Evolutionary conservation across 2,888 invertebrate species (phyloP).

Genomic region (Pollenia angustigena): DNA sequence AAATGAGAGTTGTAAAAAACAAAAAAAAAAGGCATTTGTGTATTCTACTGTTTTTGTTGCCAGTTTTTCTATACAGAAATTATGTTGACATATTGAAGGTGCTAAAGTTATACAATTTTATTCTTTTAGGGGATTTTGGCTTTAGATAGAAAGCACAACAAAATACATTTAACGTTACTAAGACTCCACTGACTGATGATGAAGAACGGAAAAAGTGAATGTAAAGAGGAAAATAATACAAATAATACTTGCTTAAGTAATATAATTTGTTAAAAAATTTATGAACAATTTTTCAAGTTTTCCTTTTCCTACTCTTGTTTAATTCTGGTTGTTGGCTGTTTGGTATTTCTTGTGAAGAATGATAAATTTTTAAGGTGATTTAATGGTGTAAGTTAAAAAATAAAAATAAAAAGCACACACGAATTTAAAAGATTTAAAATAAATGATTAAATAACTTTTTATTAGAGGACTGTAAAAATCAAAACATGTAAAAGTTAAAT

Average conservation of each 20-base stretch:
- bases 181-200: slow-evolving; percentile 1
- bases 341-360: slow-evolving; percentile 27
- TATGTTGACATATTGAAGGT: slow-evolving; percentile 74
- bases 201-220: slow-evolving; percentile 15
- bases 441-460: slow-evolving; percentile 60
- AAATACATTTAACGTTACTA: slow-evolving; percentile 6
- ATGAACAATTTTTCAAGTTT: slow-evolving; percentile 68
- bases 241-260: slow-evolving; percentile 66
- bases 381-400: slow-evolving; percentile 51
- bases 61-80: slow-evolving; percentile 51
- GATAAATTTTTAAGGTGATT: slow-evolving; percentile 56
- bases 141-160: slow-evolving; percentile 40
- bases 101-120: slow-evolving; percentile 69
- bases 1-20: slow-evolving; percentile 42
- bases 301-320: slow-evolving; percentile 12
- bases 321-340: background rate
- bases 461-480: slow-evolving; percentile 33
- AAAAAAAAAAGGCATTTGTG: background rate
- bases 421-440: slow-evolving; percentile 44
- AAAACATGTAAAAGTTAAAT: too few species aligned
- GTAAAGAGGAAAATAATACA: slow-evolving; percentile 28
- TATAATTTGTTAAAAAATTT: slow-evolving; percentile 73
- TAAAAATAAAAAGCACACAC: slow-evolving; percentile 18
- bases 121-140: slow-evolving; percentile 58
- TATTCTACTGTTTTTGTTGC: slow-evolving; percentile 23